Evolutionary conservation across 1,140 invertebrate species (phyloP).

Genomic region (Drosophila orosa): DNA sequence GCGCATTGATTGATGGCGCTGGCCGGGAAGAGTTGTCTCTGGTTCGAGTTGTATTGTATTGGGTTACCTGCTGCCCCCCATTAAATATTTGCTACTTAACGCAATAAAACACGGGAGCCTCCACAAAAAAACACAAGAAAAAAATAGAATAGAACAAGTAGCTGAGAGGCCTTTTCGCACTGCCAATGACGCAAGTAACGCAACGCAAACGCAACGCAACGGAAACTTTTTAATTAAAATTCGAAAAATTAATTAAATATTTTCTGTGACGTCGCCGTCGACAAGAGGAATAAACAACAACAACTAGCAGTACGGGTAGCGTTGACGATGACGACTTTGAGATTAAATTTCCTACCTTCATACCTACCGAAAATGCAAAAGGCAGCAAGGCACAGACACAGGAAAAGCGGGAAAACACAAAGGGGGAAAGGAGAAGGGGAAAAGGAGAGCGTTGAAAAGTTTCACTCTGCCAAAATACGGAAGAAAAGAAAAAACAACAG

Average conservation of each 20-base stretch:
- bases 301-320: conserved; percentile 4
- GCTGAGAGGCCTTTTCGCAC: conserved; percentile 36
- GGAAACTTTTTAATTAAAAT: conserved; percentile 83
- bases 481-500: conserved; percentile 2
- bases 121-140: not conserved
- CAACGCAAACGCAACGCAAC: conserved; percentile 39
- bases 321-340: conserved; percentile 80
- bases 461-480: conserved; percentile 53
- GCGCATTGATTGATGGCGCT: conserved; percentile 76
- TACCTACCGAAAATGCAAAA: conserved; percentile 80
- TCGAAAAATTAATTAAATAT: conserved; percentile 83
- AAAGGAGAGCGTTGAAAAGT: conserved; percentile 59
- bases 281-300: conserved; percentile 35
- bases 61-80: conserved; percentile 43
- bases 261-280: conserved; percentile 70
- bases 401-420: not conserved
- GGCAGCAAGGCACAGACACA: conserved; percentile 27
- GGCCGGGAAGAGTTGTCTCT: conserved; percentile 36
- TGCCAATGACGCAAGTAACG: conserved; percentile 59
- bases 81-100: conserved; percentile 65
- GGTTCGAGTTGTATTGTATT: conserved; percentile 8
- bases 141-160: conserved; percentile 48
- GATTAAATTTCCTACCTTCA: conserved; percentile 78
- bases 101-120: conserved; percentile 55
- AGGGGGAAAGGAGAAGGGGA: conserved; percentile 3